phyloP scores from a whole-genome alignment of 1,140 invertebrate genomes.

The Drosophila chauvacae region DNA sequence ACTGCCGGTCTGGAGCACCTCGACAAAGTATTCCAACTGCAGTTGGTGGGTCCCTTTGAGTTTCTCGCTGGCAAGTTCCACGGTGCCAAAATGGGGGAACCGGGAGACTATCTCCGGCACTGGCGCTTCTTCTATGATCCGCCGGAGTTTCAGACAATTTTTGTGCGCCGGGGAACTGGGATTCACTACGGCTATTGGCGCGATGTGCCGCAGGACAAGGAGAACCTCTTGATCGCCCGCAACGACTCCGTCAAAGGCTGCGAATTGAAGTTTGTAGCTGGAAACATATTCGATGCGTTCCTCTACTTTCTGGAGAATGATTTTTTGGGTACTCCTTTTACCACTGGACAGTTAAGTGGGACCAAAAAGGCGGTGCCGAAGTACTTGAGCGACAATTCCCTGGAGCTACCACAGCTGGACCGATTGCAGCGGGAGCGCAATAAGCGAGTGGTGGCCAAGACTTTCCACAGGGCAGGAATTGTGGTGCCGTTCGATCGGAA shows the following conservation, averaged over 20 bases:
- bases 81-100: constrained; percentile 85
- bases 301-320: constrained; percentile 88
- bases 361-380: constrained; percentile 88
- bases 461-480: constrained; percentile 94
- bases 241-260: constrained; percentile 89
- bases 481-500: constrained; percentile 94
- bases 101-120: constrained; percentile 90
- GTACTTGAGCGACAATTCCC: constrained; percentile 88
- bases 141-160: constrained; percentile 94
- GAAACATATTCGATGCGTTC: constrained; percentile 94
- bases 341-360: constrained; percentile 86
- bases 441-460: constrained; percentile 90
- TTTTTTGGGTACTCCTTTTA: constrained; percentile 89
- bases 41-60: constrained; percentile 95
- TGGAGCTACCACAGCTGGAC: constrained; percentile 75
- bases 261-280: constrained; percentile 89
- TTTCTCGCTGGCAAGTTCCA: constrained; percentile 89
- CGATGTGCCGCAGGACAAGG: constrained; percentile 90
- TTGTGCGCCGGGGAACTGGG: constrained; percentile 88
- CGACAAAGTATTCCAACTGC: constrained; percentile 88
- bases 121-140: constrained; percentile 97
- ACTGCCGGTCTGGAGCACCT: constrained; percentile 85
- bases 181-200: constrained; percentile 96
- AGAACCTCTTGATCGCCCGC: constrained; percentile 90
- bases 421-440: constrained; percentile 86